Base-by-base conservation (phyloP, 2,888 invertebrate genomes). In the Rotaria sp. region DNA sequence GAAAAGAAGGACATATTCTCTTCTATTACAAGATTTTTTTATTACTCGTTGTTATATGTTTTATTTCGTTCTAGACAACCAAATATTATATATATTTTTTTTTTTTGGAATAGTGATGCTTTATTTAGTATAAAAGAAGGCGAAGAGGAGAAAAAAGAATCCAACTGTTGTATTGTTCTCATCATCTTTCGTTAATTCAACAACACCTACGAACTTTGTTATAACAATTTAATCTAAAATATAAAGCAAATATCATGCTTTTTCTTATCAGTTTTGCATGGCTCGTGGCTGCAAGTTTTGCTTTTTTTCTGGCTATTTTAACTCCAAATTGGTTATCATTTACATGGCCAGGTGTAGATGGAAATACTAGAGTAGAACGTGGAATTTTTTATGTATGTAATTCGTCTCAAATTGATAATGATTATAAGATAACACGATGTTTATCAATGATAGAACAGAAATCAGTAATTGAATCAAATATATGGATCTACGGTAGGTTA, bases 281-380 rank as follows among this genome's bases (percentile, higher is more conserved):
- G 26, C n/a, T 80, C 26, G 18, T 80, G 26, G 15, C 41, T 5
- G 45, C 80, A n/a, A 80, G 45, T 45, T n/a, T 80, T 80, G 38
- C 35, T 13, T 80, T 80, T 45, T 3, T 80, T 45, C 11, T 80
- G 38, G 80, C 80, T 26, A 45, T 45, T 41, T 45, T 80, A 45
- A 38, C 80, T 26, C 80, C 45, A 0, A 80, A 80, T 45, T 80
- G 80, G 80, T n/a, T 80, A n/a, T 45, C 45, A n/a, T 80, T 80
- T 80, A 80, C 80, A 45, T 10, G 3, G 3, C 11, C 13, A 24
- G 4, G 26, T 10, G 0, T 26, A 0, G 45, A 1, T 45, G n/a
- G 11, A 45, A 24, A 13, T 45, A 18, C 10, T 15, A 26, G 15
- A 4, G 45, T 80, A 13, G 45, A 80, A 80, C 80, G 80, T 13